These are phyloP conservation scores for Forbesichthys papilliferus DNA, from an alignment of 2,113 vertebrate genomes.

Conservation along the genomic window DNA sequence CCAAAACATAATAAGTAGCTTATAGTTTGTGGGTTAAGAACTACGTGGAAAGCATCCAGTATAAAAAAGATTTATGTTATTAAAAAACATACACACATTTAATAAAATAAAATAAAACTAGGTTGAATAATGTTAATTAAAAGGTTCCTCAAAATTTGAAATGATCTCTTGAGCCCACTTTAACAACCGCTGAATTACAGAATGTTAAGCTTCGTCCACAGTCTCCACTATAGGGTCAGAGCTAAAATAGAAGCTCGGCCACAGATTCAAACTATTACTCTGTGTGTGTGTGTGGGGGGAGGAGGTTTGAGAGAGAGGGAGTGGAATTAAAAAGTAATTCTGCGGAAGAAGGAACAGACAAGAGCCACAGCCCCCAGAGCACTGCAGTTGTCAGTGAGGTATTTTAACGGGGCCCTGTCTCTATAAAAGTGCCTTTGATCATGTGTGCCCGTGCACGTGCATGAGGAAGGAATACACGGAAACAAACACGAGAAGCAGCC, in stretches of 20 bases:
- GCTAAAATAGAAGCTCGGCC: slow-evolving; percentile 63
- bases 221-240: slow-evolving; percentile 49
- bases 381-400: slow-evolving; percentile 65
- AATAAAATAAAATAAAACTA: no score
- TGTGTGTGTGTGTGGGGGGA: slow-evolving; percentile 3
- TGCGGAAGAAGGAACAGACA: background rate
- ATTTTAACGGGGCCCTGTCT: slow-evolving; percentile 74
- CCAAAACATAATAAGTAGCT: no score
- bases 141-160: no score
- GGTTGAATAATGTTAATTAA: no score
- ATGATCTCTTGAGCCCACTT: no score
- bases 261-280: slow-evolving; percentile 50
- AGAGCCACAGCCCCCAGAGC: slow-evolving; percentile 54
- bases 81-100: no score
- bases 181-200: slow-evolving; percentile 33
- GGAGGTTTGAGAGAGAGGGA: slow-evolving; percentile 26
- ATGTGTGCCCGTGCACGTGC: slow-evolving; percentile 51
- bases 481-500: slow-evolving; percentile 63
- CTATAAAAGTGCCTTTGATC: slow-evolving; percentile 74
- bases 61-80: no score
- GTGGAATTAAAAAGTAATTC: background rate
- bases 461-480: slow-evolving; percentile 38
- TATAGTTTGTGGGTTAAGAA: no score
- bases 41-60: no score
- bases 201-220: slow-evolving; percentile 63